Base-by-base conservation (phyloP, 2,797 vertebrate genomes). In the Margarornis squamiger region DNA sequence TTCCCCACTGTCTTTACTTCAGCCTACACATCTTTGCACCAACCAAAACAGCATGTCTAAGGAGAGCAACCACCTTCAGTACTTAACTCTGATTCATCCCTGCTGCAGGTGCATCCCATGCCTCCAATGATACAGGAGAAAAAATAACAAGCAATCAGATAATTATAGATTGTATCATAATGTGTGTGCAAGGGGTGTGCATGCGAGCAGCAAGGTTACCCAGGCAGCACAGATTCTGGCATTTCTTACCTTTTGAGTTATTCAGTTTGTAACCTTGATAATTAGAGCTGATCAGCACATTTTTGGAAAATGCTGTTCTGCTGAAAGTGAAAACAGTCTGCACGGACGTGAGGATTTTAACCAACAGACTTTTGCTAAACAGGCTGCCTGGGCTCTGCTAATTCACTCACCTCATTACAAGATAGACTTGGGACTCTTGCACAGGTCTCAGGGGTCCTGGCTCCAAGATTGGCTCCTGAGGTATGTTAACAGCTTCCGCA, bases 131-230 rank as follows among this genome's bases (percentile, higher is more conserved):
- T 66, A 82, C n/a, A n/a, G 51, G 39, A 55, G 54, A 54, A 90
- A 95, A 96, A 93, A 93, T 79, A 94, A 84, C 65, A 81, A 92
- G 88, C 94, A 95, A 89, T 92, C 93, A 95, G 86, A 75, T 92
- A 90, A 95, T 92, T 95, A 88, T 95, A 90, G 92, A 85, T 63
- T 78, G 14, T 59, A 23, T 88, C 83, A 84, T 70, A 73, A 86
- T 46, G 52, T 67, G 30, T 48, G 55, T 95, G 58, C 36, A 55
- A 89, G 9, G 76, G 55, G 39, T 75, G 70, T 51, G 62, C 66
- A 21, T 45, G n/a, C 0, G 5, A 90, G 62, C 66, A 77, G 51
- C 78, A 68, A 90, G 77, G 86, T 90, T 96, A 80, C 51, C 66
- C 74, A 79, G 80, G 88, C 77, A 95, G 84, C 90, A 52, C 0